phyloP scores from a whole-genome alignment of 2,797 vertebrate species.

The Geotrypetes seraphini region DNA sequence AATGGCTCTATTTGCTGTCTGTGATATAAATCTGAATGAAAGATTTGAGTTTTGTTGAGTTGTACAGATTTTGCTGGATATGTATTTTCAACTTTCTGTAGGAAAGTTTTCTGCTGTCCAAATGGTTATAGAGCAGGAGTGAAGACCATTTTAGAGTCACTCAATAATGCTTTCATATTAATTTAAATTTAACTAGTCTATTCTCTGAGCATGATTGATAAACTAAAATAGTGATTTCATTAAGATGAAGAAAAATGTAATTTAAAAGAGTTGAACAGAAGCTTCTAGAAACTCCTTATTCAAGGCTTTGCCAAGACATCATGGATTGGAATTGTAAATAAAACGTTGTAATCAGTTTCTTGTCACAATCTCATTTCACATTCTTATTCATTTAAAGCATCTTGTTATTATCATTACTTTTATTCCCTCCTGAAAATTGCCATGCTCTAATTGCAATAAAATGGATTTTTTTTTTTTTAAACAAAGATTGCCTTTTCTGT shows the following conservation, averaged over 20 bases:
- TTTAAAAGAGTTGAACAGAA: not conserved
- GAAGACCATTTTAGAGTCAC: too few relatives aligned
- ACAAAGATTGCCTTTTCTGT: not conserved
- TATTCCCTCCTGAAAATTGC: not conserved
- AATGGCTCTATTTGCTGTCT: slow-evolving; percentile 3
- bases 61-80: not conserved
- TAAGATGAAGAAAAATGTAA: not conserved
- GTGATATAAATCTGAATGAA: slow-evolving; percentile 2
- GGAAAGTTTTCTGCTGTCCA: not conserved
- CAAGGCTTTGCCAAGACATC: not conserved
- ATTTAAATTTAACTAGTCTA: not conserved
- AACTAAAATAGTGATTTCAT: not conserved
- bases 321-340: not conserved
- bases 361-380: not conserved
- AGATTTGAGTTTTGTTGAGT: not conserved
- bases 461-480: not conserved
- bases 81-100: not conserved
- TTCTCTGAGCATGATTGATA: slow-evolving; percentile 3
- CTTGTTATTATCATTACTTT: not conserved
- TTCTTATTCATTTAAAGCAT: slow-evolving; percentile 5
- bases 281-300: not conserved
- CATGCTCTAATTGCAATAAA: not conserved
- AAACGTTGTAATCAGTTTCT: not conserved
- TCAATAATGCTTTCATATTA: too few relatives aligned
- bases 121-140: too few relatives aligned